phyloP scores from a whole-genome alignment of 1,140 invertebrate species.

The Maniola jurtina region DNA sequence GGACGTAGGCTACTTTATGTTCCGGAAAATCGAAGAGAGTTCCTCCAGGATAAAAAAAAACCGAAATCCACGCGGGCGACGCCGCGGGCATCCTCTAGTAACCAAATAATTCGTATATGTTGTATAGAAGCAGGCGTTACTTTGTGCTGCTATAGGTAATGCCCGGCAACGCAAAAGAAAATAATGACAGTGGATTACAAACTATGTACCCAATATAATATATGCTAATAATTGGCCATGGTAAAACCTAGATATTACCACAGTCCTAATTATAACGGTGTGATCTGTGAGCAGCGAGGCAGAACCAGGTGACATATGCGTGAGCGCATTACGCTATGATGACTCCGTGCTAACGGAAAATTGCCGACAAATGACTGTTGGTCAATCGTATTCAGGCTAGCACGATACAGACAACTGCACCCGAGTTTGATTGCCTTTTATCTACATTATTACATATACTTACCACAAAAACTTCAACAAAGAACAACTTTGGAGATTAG shows the following conservation, averaged over 20 bases:
- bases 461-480: no score
- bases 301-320: constrained; percentile 53
- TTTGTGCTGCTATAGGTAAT: background rate
- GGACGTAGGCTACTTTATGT: no score
- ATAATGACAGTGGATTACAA: background rate
- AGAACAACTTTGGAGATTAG: no score
- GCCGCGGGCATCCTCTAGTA: no score
- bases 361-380: constrained; percentile 38
- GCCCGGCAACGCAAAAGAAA: background rate
- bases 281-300: constrained; percentile 33
- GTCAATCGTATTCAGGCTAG: constrained; percentile 36
- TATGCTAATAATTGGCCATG: background rate
- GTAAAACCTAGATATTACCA: constrained; percentile 20
- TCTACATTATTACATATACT: no score
- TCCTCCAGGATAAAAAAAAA: no score
- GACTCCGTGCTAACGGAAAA: constrained; percentile 47
- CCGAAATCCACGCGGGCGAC: no score
- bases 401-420: constrained; percentile 9
- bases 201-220: background rate
- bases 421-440: no score
- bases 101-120: no score
- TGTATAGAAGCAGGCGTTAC: no score
- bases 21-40: no score
- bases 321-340: constrained; percentile 41
- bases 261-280: constrained; percentile 46